Percentiles rank a stretch among this genome's conserved stretches.
Conservation (phyloP, 2,797 vertebrate species). For the Columba guinea region DNA sequence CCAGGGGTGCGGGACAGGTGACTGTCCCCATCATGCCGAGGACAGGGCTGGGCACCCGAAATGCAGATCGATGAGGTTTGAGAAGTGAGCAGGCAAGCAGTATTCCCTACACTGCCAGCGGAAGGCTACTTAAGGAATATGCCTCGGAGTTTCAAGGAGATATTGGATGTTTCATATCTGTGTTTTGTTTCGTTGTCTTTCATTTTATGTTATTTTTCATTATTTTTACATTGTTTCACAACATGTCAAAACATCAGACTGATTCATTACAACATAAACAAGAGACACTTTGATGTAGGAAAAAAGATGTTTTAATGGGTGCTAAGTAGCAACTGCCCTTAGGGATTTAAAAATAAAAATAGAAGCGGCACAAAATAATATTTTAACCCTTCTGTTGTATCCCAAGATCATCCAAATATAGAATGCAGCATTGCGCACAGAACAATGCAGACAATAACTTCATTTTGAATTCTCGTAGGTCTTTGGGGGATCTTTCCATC, state of each 20-base stretch:
- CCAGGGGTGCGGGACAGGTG: fast-evolving
- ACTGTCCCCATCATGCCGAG: neutral
- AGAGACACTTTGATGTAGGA: conserved; percentile 57
- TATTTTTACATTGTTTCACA: conserved; percentile 52
- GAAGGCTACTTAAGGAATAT: neutral
- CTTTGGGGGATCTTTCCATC: neutral
- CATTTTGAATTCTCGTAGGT: neutral
- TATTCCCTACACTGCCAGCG: neutral
- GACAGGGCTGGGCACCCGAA: neutral
- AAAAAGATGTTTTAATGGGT: conserved; percentile 51
- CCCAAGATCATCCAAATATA: neutral
- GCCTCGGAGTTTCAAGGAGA: neutral
- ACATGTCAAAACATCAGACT: conserved; percentile 52
- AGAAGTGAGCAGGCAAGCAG: neutral
- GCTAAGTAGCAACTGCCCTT: conserved; percentile 53
- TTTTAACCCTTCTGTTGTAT: conserved; percentile 27
- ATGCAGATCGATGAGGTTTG: neutral
- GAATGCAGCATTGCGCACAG: neutral
- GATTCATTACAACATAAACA: conserved; percentile 54
- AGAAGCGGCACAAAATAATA: conserved; percentile 24
- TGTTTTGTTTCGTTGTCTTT: neutral
- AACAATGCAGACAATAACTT: neutral
- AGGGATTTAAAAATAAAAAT: conserved; percentile 58
- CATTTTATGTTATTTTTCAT: neutral
- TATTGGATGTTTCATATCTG: neutral